Conservation (phyloP, 1,140 invertebrate genomes). For the Archegozetes longisetosus region DNA sequence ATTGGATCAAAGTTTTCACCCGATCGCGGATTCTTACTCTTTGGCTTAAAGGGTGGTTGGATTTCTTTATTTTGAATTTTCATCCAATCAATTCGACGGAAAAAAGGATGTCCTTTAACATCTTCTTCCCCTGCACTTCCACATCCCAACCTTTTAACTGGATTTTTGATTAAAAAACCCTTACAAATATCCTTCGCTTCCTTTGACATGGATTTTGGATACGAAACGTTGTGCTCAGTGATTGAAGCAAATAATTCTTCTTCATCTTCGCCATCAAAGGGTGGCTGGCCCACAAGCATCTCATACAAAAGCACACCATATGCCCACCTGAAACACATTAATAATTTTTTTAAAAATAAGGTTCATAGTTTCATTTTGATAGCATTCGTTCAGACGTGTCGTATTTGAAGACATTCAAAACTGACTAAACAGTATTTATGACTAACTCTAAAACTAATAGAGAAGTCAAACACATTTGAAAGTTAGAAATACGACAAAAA, state of each 20-base stretch:
- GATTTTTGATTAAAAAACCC: conserved; percentile 92
- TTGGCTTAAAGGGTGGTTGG: conserved; percentile 96
- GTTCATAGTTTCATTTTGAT: background rate
- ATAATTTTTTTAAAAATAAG: background rate
- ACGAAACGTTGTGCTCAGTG: conserved; percentile 95
- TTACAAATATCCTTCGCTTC: conserved; percentile 93
- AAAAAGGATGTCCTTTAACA: conserved; percentile 87
- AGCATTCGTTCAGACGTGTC: background rate
- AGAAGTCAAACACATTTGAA: background rate
- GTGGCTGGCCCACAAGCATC: conserved; percentile 96
- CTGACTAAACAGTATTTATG: too few relatives aligned
- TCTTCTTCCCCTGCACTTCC: conserved; percentile 72
- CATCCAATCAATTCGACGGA: conserved; percentile 94
- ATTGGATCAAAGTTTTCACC: conserved; percentile 99
- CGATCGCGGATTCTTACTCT: conserved; percentile 96
- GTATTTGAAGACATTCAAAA: too few relatives aligned
- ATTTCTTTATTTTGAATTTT: conserved; percentile 89
- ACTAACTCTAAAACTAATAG: too few relatives aligned
- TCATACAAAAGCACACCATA: conserved; percentile 97
- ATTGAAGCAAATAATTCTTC: conserved; percentile 97
- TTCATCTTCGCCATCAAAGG: conserved; percentile 98
- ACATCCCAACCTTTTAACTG: conserved; percentile 81
- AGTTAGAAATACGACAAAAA: background rate
- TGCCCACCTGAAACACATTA: conserved; percentile 49
- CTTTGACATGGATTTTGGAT: conserved; percentile 88